phyloP scores from a whole-genome alignment of 2,797 vertebrate genomes.

The Calcarius lapponicus region DNA sequence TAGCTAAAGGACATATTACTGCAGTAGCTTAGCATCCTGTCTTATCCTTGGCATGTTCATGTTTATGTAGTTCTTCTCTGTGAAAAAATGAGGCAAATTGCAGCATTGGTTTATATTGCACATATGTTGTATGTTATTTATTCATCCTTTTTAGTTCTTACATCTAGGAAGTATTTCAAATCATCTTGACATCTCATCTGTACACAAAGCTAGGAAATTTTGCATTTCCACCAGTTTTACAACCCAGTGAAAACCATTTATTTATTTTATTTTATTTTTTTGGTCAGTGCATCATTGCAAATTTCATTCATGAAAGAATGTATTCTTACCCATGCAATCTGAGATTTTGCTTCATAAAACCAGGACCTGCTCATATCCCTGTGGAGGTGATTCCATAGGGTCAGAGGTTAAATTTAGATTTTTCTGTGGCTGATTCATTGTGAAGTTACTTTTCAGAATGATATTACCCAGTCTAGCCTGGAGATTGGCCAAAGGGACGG shows the following conservation, averaged over 20 bases:
- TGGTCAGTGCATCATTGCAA: neutral
- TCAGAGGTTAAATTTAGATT: constrained; percentile 5
- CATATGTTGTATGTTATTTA: constrained; percentile 52
- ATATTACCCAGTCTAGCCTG: neutral
- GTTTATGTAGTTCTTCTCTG: constrained; percentile 34
- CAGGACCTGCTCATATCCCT: neutral
- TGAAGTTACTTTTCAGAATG: neutral
- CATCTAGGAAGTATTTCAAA: constrained; percentile 50
- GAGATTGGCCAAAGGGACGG: neutral
- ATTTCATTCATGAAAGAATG: constrained; percentile 14
- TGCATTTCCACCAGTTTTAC: constrained; percentile 54
- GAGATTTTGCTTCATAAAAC: constrained; percentile 11
- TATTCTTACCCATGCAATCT: neutral
- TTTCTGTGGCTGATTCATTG: neutral
- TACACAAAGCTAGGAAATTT: constrained; percentile 38
- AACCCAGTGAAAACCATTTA: neutral
- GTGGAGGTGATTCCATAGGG: neutral
- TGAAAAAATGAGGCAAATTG: constrained; percentile 30
- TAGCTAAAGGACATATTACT: constrained; percentile 19
- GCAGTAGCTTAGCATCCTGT: constrained; percentile 16
- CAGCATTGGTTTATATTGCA: constrained; percentile 14
- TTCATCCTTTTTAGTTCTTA: constrained; percentile 19
- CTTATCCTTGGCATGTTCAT: constrained; percentile 43
- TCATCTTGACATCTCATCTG: constrained; percentile 55
- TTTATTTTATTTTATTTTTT: neutral